Percentiles rank a stretch among this genome's conserved stretches.
Conservation (phyloP, 2,888 invertebrate species). For the Aphodius granarius region DNA sequence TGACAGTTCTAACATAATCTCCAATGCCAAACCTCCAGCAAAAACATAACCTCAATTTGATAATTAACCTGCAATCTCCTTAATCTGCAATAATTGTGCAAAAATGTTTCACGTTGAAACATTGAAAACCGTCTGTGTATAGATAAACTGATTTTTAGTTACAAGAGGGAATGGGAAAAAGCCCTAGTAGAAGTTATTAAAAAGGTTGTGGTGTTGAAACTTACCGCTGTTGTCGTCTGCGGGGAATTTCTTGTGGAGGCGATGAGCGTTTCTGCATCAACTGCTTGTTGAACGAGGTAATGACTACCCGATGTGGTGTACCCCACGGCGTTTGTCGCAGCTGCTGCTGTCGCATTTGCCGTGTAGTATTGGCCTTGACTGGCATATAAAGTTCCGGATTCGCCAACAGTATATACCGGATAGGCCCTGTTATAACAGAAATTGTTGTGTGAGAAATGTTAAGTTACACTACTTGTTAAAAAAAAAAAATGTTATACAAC, state of each 20-base stretch:
- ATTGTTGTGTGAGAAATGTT: too few species aligned
- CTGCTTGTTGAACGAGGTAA: constrained; percentile 71
- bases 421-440: constrained; percentile 60
- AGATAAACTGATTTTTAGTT: neutral
- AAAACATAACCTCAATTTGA: too few species aligned
- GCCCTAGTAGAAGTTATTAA: neutral
- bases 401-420: constrained; percentile 77
- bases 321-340: constrained; percentile 49
- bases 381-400: constrained; percentile 61
- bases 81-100: too few species aligned
- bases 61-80: too few species aligned
- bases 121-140: neutral
- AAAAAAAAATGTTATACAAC: constrained; percentile 33
- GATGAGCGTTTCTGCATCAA: constrained; percentile 64
- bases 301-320: constrained; percentile 55
- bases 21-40: too few species aligned
- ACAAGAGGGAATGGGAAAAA: neutral
- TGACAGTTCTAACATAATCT: too few species aligned
- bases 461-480: too few species aligned
- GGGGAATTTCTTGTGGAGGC: constrained; percentile 67
- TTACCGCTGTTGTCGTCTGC: constrained; percentile 70
- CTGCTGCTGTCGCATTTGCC: constrained; percentile 63
- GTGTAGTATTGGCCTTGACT: constrained; percentile 73
- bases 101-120: too few species aligned
- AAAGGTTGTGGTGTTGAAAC: too few species aligned